phyloP scores from a whole-genome alignment of 2,113 vertebrate species.

The Planiliza haematocheilus region DNA sequence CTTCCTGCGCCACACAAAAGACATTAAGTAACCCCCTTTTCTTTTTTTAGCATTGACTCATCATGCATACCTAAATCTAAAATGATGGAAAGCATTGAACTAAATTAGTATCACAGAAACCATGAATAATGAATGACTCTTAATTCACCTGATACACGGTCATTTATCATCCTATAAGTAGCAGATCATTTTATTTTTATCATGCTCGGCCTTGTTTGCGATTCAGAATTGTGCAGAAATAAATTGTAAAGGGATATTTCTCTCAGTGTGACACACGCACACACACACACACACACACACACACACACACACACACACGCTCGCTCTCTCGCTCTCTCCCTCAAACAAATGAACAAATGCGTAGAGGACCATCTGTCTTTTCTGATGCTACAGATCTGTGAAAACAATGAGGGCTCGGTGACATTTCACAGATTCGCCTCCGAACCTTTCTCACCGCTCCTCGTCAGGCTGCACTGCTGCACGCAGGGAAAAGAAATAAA shows the following conservation, averaged over 20 bases:
- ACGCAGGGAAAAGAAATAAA: too few species aligned
- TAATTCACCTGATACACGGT: constrained; percentile 36
- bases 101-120: constrained; percentile 62
- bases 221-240: constrained; percentile 2
- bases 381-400: constrained; percentile 66
- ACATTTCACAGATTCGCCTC: constrained; percentile 68
- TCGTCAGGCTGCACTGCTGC: not conserved
- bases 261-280: not conserved
- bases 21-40: constrained; percentile 57
- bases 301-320: constrained; percentile 32
- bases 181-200: constrained; percentile 4
- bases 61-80: constrained; percentile 75
- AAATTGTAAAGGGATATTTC: constrained; percentile 34
- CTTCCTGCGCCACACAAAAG: constrained; percentile 62
- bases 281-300: constrained; percentile 44
- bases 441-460: constrained; percentile 21
- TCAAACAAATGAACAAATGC: constrained; percentile 61
- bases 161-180: constrained; percentile 51
- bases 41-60: constrained; percentile 54
- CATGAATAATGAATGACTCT: constrained; percentile 76
- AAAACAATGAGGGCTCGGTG: constrained; percentile 69
- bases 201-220: not conserved
- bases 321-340: constrained; percentile 38
- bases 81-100: constrained; percentile 64
- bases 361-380: constrained; percentile 78